Evolutionary conservation across 2,113 vertebrate genomes (phyloP).

Genomic region (Promerops cafer): DNA sequence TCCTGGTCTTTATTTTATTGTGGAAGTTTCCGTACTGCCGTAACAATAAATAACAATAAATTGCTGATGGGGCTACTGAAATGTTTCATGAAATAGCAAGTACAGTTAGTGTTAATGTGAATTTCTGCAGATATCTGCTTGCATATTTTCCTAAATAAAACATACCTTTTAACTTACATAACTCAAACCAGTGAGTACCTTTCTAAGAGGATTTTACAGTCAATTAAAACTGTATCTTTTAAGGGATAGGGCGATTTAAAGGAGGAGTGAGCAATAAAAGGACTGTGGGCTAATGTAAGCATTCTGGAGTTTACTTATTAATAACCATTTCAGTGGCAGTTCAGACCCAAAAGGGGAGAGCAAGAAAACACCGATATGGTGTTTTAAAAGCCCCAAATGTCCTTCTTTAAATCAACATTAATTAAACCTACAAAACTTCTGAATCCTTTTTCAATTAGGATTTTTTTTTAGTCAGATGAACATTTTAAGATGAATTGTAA

Average conservation of each 20-base stretch:
- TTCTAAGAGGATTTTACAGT: slow-evolving; percentile 32
- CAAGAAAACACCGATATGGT: background rate
- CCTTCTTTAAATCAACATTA: background rate
- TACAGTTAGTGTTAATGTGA: background rate
- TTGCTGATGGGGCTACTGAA: background rate
- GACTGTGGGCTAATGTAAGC: slow-evolving; percentile 35
- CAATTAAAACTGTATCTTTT: slow-evolving; percentile 25
- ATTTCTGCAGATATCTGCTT: background rate
- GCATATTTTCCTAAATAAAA: background rate
- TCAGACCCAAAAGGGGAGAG: background rate
- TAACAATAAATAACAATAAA: slow-evolving; percentile 14
- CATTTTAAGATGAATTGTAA: background rate
- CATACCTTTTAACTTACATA: background rate
- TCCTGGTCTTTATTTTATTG: slow-evolving; percentile 42
- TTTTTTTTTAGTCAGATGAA: background rate
- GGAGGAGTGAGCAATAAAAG: slow-evolving; percentile 32
- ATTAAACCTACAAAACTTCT: background rate
- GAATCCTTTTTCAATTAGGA: background rate
- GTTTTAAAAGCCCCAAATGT: background rate
- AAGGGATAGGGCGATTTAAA: slow-evolving; percentile 37
- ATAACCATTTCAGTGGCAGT: slow-evolving; percentile 35
- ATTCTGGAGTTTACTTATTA: slow-evolving; percentile 53
- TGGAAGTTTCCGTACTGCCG: slow-evolving; percentile 36
- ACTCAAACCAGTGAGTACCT: background rate
- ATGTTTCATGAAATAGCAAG: slow-evolving; percentile 3